phyloP scores from a whole-genome alignment of 2,888 invertebrate species.

The Mycalesis mineus region DNA sequence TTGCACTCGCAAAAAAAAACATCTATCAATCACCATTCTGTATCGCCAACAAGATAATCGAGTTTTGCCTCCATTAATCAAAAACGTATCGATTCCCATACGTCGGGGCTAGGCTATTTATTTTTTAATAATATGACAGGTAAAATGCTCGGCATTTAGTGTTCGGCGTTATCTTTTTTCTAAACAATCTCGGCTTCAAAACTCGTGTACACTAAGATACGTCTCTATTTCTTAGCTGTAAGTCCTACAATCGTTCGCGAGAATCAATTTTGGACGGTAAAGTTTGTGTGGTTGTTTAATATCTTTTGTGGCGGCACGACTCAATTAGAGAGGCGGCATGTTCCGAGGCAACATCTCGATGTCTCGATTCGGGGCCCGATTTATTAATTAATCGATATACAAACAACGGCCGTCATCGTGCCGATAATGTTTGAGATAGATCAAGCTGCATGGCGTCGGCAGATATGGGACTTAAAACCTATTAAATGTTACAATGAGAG shows the following conservation, averaged over 20 bases:
- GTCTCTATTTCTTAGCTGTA: conserved; percentile 23
- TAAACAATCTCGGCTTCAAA: conserved; percentile 29
- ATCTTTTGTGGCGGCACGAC: conserved; percentile 70
- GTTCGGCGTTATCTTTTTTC: conserved; percentile 52
- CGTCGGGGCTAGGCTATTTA: conserved; percentile 56
- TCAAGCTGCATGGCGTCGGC: conserved; percentile 34
- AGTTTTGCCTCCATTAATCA: conserved; percentile 67
- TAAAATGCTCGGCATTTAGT: conserved; percentile 75
- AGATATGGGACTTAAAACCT: conserved; percentile 25
- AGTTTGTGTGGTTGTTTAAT: conserved; percentile 42
- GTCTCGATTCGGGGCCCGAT: conserved; percentile 67
- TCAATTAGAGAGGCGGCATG: conserved; percentile 75
- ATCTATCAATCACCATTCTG: conserved; percentile 42
- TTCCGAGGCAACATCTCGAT: conserved; percentile 66
- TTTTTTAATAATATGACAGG: conserved; percentile 75
- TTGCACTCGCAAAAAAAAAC: conserved; percentile 38
- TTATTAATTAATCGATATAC: conserved; percentile 79
- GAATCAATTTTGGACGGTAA: background rate
- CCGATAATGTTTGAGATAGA: conserved; percentile 60
- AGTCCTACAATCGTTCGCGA: conserved; percentile 29
- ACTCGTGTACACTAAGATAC: background rate
- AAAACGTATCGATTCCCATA: conserved; percentile 70
- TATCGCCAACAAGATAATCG: conserved; percentile 67
- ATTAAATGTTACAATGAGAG: conserved; percentile 30
- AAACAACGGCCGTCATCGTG: conserved; percentile 74